Conservation (phyloP, 2,797 vertebrate species). For the Fistularia commersonii region DNA sequence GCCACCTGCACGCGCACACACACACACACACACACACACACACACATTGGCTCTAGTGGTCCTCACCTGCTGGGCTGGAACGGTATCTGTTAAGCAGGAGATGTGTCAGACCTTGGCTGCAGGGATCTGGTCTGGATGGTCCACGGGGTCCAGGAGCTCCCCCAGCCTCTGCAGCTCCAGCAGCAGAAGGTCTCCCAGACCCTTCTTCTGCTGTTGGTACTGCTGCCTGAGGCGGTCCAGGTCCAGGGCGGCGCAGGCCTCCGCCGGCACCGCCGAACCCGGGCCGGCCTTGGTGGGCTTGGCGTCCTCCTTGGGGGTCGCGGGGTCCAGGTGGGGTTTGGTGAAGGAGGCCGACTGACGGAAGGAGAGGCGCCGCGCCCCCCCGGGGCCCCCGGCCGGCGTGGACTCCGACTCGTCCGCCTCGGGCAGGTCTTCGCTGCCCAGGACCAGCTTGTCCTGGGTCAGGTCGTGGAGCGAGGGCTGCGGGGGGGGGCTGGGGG, state of each 20-base stretch:
- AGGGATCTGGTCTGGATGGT: slow-evolving; percentile 20
- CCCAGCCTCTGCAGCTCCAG: slow-evolving; percentile 68
- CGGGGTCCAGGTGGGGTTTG: slow-evolving; percentile 87
- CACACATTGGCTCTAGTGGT: no score
- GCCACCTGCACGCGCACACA: slow-evolving; percentile 68
- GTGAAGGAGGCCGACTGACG: slow-evolving; percentile 89
- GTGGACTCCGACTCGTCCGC: neutral
- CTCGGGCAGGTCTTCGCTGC: slow-evolving; percentile 82
- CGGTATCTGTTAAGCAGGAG: neutral
- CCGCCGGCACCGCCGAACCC: slow-evolving; percentile 58
- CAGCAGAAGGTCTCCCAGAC: slow-evolving; percentile 81
- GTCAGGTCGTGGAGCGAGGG: slow-evolving; percentile 95
- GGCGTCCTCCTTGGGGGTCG: slow-evolving; percentile 71
- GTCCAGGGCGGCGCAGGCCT: slow-evolving; percentile 85
- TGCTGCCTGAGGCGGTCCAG: slow-evolving; percentile 81
- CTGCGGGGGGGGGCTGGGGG: slow-evolving; percentile 76
- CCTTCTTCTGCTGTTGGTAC: slow-evolving; percentile 73
- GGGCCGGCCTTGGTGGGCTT: slow-evolving; percentile 21
- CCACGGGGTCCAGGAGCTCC: slow-evolving; percentile 50
- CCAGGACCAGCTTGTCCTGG: slow-evolving; percentile 90
- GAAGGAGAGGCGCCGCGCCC: slow-evolving; percentile 80
- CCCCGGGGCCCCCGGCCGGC: slow-evolving; percentile 74
- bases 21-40: neutral
- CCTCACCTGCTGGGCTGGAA: no score
- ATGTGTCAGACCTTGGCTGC: neutral